Evolutionary conservation across 2,113 vertebrate species (phyloP), one percentile per base, ranked within the genome.

Genomic region (Cromileptes altivelis): DNA sequence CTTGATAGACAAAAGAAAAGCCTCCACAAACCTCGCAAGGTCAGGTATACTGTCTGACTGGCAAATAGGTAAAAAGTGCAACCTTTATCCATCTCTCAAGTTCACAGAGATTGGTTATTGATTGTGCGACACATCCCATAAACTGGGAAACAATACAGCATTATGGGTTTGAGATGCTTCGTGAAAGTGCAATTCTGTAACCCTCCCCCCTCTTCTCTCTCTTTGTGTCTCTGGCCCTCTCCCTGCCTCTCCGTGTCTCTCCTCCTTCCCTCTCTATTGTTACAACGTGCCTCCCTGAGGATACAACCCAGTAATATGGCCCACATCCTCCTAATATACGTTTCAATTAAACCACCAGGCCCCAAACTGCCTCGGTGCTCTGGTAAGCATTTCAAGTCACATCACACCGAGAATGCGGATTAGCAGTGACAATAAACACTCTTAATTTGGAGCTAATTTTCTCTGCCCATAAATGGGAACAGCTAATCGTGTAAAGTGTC

Each of bases 61-160:
- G 65, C 61, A 70, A 78, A 45, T 4, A 62, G 50, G 70, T 75
- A 80, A 75, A 62, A 63, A 63, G 68, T 55, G 23, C 12, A 64
- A 55, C 75, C 52, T 61, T 81, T 84, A 82, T 73, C 81, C 82
- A 77, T 92, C 84, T 78, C 89, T 92, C 90, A 89, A 56, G 70
- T 82, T 89, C 89, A 78, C 40, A 88, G 81, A 90, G 87, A 94
- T 92, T 93, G 89, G 78, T 92, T 92, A 92, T 91, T 92, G 91
- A 94, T 90, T 91, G 89, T 49, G 76, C 56, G 72, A 85, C 85
- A 88, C 76, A 81, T 81, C 71, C 86, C 58, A 83, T 90, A 85
- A 91, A 88, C 85, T 70, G 67, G 69, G 13, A 42, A 84, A 85
- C 85, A 88, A 70, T 71, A 69, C 47, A 49, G 50, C 52, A 76